A percentile compares a stretch with the other conserved stretches of the same genome.
These are phyloP conservation scores for Hyles lineata DNA, from an alignment of 2,888 invertebrate genomes.

Conservation along the genomic window DNA sequence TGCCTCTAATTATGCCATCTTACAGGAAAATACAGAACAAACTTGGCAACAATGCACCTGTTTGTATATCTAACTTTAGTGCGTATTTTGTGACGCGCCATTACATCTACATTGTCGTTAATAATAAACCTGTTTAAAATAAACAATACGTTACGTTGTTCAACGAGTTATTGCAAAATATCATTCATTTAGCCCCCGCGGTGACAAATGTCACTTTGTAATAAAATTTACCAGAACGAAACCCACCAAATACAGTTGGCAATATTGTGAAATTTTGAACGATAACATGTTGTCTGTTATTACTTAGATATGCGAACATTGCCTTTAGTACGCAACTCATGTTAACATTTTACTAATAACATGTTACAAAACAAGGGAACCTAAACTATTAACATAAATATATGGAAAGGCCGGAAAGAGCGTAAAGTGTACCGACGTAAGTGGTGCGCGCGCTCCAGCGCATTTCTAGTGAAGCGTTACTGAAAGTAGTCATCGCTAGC, in stretches of 20 bases:
- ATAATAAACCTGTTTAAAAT: neutral
- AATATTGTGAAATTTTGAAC: neutral
- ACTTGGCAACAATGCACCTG: constrained; percentile 10
- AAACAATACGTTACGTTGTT: neutral
- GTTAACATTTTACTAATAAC: too few species aligned
- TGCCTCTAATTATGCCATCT: neutral
- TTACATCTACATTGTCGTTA: neutral
- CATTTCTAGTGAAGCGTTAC: too few species aligned
- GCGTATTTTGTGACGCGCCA: neutral
- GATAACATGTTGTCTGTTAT: too few species aligned
- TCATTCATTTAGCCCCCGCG: neutral
- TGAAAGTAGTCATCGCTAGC: too few species aligned
- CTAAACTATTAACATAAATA: too few species aligned
- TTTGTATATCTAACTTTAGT: neutral
- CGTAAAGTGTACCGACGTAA: too few species aligned
- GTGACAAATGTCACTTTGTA: neutral
- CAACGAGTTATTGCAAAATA: constrained; percentile 6
- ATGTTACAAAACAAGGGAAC: too few species aligned
- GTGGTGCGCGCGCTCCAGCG: too few species aligned
- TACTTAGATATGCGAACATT: too few species aligned
- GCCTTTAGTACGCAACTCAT: too few species aligned
- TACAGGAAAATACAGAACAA: neutral
- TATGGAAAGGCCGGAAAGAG: too few species aligned
- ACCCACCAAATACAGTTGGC: neutral
- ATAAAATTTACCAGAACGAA: neutral